Conservation (phyloP, 2,113 vertebrate species). For the Zosterops pallidus region DNA sequence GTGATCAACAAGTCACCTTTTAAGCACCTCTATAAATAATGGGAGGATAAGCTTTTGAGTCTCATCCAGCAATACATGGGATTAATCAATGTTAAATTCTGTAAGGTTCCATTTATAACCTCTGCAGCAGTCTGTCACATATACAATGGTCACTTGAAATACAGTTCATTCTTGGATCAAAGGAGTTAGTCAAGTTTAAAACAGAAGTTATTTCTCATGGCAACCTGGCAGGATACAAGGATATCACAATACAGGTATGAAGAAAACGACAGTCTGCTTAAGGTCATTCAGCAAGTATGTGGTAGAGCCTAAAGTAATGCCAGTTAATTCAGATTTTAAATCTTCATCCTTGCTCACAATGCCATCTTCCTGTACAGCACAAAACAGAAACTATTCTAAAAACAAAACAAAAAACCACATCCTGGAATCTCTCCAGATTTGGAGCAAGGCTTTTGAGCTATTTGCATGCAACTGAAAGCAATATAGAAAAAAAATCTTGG, state of each 20-base stretch:
- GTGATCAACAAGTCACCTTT: conserved; percentile 7
- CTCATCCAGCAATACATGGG: not conserved
- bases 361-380: not conserved
- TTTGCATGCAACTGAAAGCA: conserved; percentile 21
- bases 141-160: not conserved
- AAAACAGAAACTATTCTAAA: not conserved
- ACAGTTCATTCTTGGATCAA: not conserved
- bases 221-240: not conserved
- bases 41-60: conserved; percentile 19
- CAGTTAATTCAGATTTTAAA: conserved; percentile 1
- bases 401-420: not conserved
- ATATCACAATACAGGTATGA: not conserved
- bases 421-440: not conserved
- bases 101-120: not conserved
- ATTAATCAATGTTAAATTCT: not conserved
- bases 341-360: not conserved
- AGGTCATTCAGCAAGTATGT: not conserved
- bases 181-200: not conserved
- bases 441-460: not conserved
- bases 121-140: not conserved
- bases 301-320: not conserved
- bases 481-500: conserved; percentile 16
- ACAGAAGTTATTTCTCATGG: not conserved
- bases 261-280: not conserved
- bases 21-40: conserved; percentile 37